These are phyloP conservation scores for Addax nasomaculatus DNA, from an alignment of 2,113 vertebrate genomes.

Conservation along the genomic window DNA sequence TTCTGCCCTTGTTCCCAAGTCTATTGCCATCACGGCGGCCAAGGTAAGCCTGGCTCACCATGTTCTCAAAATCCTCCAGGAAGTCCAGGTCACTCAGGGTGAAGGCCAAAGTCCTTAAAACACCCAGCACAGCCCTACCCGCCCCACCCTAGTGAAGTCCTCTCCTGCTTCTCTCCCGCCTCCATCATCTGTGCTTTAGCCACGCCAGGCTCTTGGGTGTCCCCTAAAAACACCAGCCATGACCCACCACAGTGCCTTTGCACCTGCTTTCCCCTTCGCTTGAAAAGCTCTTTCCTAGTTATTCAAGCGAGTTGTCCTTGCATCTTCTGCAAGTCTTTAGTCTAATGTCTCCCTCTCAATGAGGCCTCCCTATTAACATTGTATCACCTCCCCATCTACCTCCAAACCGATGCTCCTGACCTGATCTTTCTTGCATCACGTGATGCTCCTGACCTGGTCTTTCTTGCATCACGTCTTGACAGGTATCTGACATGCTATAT, in stretches of 20 bases:
- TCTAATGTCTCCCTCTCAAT: not conserved
- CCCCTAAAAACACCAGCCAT: not conserved
- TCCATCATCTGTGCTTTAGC: not conserved
- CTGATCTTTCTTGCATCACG: not conserved
- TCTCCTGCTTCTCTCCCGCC: accelerated
- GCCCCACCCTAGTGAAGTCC: no score
- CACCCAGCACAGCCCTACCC: not conserved
- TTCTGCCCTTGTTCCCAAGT: not conserved
- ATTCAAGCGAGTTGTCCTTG: no score
- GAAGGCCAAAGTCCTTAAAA: not conserved
- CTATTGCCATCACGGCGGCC: not conserved
- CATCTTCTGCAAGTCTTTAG: not conserved
- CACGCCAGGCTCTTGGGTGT: not conserved
- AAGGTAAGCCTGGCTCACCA: not conserved
- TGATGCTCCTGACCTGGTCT: not conserved
- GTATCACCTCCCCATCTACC: not conserved
- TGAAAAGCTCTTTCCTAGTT: not conserved
- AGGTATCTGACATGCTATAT: accelerated
- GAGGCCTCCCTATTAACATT: not conserved
- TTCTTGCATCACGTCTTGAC: not conserved
- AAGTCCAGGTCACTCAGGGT: not conserved
- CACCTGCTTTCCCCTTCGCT: not conserved
- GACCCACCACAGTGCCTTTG: not conserved
- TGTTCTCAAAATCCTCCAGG: not conserved
- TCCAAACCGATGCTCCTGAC: not conserved